Conservation (phyloP, 2,113 vertebrate genomes). For the Sinocyclocheilus anophthalmus region DNA sequence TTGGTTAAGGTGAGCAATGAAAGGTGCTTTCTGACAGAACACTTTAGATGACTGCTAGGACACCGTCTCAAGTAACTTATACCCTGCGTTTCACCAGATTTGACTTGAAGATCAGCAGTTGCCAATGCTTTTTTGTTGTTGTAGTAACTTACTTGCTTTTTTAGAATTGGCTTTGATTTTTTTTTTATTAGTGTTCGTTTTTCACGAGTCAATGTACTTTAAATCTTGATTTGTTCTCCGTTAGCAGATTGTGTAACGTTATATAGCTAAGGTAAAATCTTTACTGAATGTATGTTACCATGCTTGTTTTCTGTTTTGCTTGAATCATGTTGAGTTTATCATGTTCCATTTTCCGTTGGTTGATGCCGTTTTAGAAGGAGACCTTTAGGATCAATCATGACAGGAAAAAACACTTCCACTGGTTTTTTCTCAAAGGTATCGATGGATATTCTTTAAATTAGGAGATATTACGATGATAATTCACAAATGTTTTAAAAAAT, state of each 20-base stretch:
- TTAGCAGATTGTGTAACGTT: not conserved
- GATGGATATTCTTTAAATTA: not conserved
- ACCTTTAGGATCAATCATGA: constrained; percentile 33
- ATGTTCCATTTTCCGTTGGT: not conserved
- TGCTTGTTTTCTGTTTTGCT: not conserved
- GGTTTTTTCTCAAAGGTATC: constrained; percentile 57
- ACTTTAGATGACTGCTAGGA: not conserved
- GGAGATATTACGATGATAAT: not conserved
- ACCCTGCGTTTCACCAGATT: not conserved
- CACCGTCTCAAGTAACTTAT: not conserved
- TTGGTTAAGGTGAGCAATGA: not conserved
- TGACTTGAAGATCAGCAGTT: not conserved
- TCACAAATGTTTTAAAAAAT: not conserved
- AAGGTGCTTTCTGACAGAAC: not conserved
- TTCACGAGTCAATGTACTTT: not conserved
- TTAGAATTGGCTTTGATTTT: not conserved
- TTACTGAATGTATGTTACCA: not conserved
- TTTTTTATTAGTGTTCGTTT: not conserved
- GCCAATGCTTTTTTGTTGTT: not conserved
- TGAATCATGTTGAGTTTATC: not conserved
- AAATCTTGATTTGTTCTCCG: not conserved
- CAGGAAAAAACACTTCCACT: constrained; percentile 4
- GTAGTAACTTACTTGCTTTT: not conserved
- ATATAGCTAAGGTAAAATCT: not conserved
- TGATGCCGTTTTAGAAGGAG: not conserved